Evolutionary conservation across 1,140 invertebrate genomes (phyloP).

Genomic region (Heterodera carotae): DNA sequence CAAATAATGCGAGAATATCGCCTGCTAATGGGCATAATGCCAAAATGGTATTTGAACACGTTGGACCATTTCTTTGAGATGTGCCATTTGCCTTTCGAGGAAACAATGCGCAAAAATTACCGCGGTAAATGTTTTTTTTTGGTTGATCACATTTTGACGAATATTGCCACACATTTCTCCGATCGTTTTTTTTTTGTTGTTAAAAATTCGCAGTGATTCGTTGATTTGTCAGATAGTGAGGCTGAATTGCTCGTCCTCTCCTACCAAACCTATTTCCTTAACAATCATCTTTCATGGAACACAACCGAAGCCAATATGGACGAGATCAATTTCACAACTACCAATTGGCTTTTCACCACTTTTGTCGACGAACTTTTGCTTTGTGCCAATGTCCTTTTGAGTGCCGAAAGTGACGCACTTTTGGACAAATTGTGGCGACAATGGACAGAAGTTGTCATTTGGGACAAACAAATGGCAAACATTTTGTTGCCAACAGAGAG

Average conservation of each 20-base stretch:
- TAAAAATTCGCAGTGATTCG: no score
- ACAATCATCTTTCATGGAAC: no score
- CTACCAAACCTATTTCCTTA: no score
- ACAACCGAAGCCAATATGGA: background rate
- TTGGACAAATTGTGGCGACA: background rate
- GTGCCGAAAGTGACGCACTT: background rate
- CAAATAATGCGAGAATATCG: background rate
- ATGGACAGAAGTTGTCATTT: background rate
- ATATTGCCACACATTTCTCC: no score
- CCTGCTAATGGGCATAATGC: background rate
- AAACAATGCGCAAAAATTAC: background rate
- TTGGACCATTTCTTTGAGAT: background rate
- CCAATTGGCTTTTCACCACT: background rate
- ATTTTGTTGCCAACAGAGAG: background rate
- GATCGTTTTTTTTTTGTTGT: background rate
- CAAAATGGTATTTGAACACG: background rate
- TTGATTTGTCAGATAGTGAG: background rate
- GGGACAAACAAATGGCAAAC: background rate
- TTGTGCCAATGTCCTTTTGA: background rate
- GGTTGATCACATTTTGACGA: no score
- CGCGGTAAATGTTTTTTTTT: background rate
- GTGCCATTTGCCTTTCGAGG: background rate
- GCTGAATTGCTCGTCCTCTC: background rate
- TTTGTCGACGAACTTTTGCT: background rate
- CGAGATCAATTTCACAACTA: background rate